Percentiles rank a stretch among this genome's conserved stretches.
These are phyloP conservation scores for Diadumene lineata DNA, from an alignment of 92 coral and sea anemone genomes.

Conservation along the genomic window DNA sequence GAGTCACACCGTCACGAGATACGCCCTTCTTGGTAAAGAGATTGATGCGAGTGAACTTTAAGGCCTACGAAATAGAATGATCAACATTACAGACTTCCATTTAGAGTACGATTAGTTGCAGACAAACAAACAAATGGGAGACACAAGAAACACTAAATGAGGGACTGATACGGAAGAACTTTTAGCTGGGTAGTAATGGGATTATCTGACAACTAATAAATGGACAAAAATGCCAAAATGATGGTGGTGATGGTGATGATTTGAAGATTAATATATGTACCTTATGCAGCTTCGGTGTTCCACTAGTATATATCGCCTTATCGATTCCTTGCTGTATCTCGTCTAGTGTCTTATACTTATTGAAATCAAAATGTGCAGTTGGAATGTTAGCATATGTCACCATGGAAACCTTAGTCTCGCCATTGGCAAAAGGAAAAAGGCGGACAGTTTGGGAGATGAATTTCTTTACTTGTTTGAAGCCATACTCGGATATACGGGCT, in stretches of 20 bases:
- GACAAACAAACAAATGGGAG: background rate
- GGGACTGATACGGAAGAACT: no score
- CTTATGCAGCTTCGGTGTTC: conserved; percentile 10
- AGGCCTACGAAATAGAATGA: conserved; percentile 3
- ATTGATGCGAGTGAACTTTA: background rate
- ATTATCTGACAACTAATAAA: background rate
- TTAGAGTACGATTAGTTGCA: background rate
- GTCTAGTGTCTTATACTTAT: background rate
- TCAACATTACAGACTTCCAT: background rate
- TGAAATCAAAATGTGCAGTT: conserved; percentile 3
- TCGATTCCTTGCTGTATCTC: conserved; percentile 2
- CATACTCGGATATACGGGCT: background rate
- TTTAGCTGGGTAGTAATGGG: no score
- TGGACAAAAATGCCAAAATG: background rate
- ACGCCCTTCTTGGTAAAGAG: conserved; percentile 10
- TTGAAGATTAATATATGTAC: background rate
- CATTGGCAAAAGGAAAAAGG: conserved; percentile 8
- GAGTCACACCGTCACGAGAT: background rate
- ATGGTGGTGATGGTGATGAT: no score
- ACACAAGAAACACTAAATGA: background rate
- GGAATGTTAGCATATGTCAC: conserved; percentile 11
- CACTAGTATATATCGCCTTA: conserved; percentile 1
- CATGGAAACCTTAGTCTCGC: conserved; percentile 10
- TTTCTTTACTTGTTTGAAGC: conserved; percentile 9
- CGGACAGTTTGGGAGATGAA: conserved; percentile 15